Evolutionary conservation across 2,888 invertebrate species (phyloP), one percentile per base, ranked within the genome.

Genomic region (Torymus texanus): DNA sequence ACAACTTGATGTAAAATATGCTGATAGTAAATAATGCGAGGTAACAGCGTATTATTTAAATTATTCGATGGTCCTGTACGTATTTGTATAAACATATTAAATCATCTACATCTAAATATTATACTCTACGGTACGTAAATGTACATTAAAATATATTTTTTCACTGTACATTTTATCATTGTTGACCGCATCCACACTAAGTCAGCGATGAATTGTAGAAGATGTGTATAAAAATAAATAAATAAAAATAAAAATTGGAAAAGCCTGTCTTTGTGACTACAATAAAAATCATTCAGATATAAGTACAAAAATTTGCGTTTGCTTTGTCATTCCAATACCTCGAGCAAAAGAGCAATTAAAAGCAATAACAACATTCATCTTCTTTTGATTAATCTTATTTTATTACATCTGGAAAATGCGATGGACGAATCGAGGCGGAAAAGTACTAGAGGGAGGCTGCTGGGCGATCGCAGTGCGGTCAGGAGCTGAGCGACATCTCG

Each of bases 121-220:
- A 41, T 73, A 70, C 68, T 75, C 70, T 61, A 77, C 74, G 70
- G 83, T 79, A 80, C 75, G 65, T 84, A 80, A n/a, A n/a, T 84
- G 82, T 85, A 82, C 74, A 83, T 84, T 83, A 73, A 79, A 73
- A 68, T 84, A 84, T 86, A 87, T 85, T 87, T 87, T 87, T 87
- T 71, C 84, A 85, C 83, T 83, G 83, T 83, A 86, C 85, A 86
- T 85, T 85, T 84, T 84, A 82, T 84, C 81, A 78, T 73, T 83
- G 82, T 84, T 82, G 66, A 81, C 75, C 14, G 21, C 21, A 80
- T 68, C 16, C 72, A 55, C 75, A 70, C 53, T 66, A 80, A 76
- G 50, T 72, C 62, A 73, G 18, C 72, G 62, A 68, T n/a, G 18
- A 41, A 41, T 41, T 41, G 41, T 41, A 41, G 41, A 41, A 41